These are phyloP conservation scores for Amblyraja radiata DNA, from an alignment of 2,797 vertebrate genomes.

Conservation along the genomic window DNA sequence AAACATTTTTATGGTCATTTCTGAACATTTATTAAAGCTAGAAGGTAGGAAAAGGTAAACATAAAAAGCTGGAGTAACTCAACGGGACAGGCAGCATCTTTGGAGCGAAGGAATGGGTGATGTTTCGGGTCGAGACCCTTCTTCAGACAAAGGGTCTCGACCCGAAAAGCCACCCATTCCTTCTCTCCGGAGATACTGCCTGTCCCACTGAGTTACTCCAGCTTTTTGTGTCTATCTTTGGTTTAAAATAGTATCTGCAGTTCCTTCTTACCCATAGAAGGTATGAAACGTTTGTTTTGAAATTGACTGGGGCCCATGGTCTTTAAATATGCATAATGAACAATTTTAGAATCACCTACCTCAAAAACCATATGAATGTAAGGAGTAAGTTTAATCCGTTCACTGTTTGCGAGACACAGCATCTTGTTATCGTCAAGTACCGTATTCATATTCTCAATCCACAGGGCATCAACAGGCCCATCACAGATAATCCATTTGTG, in stretches of 20 bases:
- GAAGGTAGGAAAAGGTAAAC: not conserved
- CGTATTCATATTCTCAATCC: constrained; percentile 88
- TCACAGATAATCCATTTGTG: constrained; percentile 84
- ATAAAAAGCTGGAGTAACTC: too few species aligned
- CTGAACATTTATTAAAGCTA: not conserved
- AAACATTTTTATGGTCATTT: not conserved
- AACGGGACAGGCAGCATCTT: too few species aligned
- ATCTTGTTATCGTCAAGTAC: constrained; percentile 86
- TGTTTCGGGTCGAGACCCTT: too few species aligned
- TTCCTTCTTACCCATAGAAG: too few species aligned
- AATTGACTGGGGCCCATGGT: not conserved
- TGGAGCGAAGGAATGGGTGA: too few species aligned
- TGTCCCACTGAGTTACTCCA: too few species aligned
- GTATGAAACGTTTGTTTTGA: not conserved
- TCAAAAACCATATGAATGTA: constrained; percentile 86
- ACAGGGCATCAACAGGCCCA: constrained; percentile 78
- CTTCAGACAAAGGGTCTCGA: too few species aligned
- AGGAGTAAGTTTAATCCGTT: constrained; percentile 77
- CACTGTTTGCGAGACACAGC: constrained; percentile 82
- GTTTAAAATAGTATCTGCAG: too few species aligned
- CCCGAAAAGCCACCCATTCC: too few species aligned
- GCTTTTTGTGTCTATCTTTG: too few species aligned
- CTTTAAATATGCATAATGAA: constrained; percentile 5
- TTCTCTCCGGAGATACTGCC: too few species aligned
- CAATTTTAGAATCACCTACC: constrained; percentile 51